Base-by-base conservation (phyloP, 2,888 invertebrate genomes). In the Schizotus pectinicornis region DNA sequence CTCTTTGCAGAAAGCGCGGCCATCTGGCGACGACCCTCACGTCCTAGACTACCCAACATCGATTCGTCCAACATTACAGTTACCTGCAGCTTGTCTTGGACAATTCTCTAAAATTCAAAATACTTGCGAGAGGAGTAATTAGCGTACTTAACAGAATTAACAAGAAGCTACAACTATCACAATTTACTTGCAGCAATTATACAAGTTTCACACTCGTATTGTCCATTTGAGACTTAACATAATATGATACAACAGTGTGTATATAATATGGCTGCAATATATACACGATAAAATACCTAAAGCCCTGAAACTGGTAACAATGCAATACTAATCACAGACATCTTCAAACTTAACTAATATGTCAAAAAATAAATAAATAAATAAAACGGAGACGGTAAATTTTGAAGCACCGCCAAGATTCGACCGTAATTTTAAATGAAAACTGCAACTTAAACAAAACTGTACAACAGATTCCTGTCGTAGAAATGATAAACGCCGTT, bases 401-500 rank as follows among this genome's bases (percentile, higher is more conserved):
- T 35, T 35, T 6, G 35, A 35, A 35, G n/a, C 11, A 35, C n/a
- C n/a, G 11, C 6, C 38, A 33, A 30, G 46, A 54, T 37, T 46
- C 54, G 35, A 39, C 35, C 47, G 39, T 35, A 13, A 13, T 13
- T 47, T 22, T 32, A 35, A 2, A 48, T 12, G 8, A 48, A 38
- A 7, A 3, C 34, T 42, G 39, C 12, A 35, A 12, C 35, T 69
- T 67, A 74, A 54, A 69, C 70, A 75, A 95, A 95, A 11, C 86
- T 89, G 74, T 95, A 96, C 9, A 95, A 84, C 61, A 93, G 83
- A 72, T 88, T 87, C 62, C 89, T 86, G 79, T 96, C 92, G 70
- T 89, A 87, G 80, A 96, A 96, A 78, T 95, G 92, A 75, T 94
- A 91, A 3, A 89, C 87, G 69, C 89, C 85, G 73, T 89, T 89